A percentile compares a stretch with the other conserved stretches of the same genome.
Evolutionary conservation across 2,797 vertebrate genomes (phyloP).

Genomic region (Anableps anableps): DNA sequence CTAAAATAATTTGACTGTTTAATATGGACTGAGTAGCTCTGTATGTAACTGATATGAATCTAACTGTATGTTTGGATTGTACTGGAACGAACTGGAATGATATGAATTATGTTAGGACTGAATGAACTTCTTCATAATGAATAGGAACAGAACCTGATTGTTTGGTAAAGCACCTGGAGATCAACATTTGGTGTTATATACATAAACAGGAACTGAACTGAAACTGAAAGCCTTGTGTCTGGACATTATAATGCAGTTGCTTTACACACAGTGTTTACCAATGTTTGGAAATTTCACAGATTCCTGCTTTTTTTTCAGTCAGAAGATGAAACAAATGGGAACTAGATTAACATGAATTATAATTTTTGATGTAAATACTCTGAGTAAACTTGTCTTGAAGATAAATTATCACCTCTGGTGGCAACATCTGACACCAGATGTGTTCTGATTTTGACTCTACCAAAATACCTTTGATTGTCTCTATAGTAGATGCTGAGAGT

Average conservation of each 20-base stretch:
- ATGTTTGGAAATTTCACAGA: neutral
- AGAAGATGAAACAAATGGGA: neutral
- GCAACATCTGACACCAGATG: neutral
- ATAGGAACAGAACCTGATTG: neutral
- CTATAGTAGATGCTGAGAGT: constrained; percentile 1
- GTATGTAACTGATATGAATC: neutral
- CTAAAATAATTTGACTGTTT: neutral
- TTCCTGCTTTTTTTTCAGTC: neutral
- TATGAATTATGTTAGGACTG: neutral
- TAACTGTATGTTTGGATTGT: neutral
- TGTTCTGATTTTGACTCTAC: neutral
- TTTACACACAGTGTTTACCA: neutral
- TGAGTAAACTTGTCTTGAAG: neutral
- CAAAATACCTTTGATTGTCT: neutral
- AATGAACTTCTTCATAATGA: neutral
- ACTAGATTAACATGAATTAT: neutral
- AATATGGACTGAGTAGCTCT: neutral
- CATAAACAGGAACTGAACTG: neutral
- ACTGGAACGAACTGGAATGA: neutral
- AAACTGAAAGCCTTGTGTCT: neutral
- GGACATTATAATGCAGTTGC: neutral
- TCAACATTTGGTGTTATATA: neutral
- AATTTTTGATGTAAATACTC: neutral
- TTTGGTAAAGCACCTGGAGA: neutral
- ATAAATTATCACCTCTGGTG: neutral